Percentiles rank a stretch among this genome's conserved stretches.
phyloP scores from a whole-genome alignment of 2,888 invertebrate species.

The Scelioninae gen. 1 region DNA sequence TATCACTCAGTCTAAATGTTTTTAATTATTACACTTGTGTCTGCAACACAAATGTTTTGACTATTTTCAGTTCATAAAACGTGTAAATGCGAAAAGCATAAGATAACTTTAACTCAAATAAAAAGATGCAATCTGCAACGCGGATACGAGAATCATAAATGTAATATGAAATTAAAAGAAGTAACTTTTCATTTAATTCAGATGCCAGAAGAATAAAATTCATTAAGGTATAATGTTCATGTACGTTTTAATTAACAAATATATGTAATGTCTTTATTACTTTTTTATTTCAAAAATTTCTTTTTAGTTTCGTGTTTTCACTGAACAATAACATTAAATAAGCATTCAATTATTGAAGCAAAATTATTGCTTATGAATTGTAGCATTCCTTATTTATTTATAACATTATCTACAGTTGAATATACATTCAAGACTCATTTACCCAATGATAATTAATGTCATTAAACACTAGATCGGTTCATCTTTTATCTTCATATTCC shows the following conservation, averaged over 20 bases:
- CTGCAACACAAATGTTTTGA: conserved; percentile 12
- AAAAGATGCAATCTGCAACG: too few species aligned
- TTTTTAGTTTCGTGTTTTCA: background rate
- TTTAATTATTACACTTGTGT: conserved; percentile 9
- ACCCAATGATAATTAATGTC: conserved; percentile 17
- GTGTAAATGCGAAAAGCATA: too few species aligned
- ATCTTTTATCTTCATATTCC: conserved; percentile 30
- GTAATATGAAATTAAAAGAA: too few species aligned
- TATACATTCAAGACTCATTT: conserved; percentile 14
- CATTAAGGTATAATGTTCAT: too few species aligned
- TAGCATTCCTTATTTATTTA: conserved; percentile 36
- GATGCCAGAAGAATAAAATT: too few species aligned
- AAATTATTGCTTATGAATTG: conserved; percentile 29
- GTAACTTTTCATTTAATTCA: too few species aligned
- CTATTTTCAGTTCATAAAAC: background rate
- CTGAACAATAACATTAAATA: conserved; percentile 25
- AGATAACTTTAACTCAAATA: too few species aligned
- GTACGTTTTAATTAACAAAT: too few species aligned
- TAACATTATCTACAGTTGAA: conserved; percentile 28
- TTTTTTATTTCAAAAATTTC: background rate
- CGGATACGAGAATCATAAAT: too few species aligned
- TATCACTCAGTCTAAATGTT: conserved; percentile 13
- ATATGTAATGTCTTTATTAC: background rate
- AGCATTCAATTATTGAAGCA: conserved; percentile 14
- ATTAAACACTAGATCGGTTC: conserved; percentile 18